These are phyloP conservation scores for Heliconius himera DNA, from an alignment of 1,140 invertebrate genomes.

Conservation along the genomic window DNA sequence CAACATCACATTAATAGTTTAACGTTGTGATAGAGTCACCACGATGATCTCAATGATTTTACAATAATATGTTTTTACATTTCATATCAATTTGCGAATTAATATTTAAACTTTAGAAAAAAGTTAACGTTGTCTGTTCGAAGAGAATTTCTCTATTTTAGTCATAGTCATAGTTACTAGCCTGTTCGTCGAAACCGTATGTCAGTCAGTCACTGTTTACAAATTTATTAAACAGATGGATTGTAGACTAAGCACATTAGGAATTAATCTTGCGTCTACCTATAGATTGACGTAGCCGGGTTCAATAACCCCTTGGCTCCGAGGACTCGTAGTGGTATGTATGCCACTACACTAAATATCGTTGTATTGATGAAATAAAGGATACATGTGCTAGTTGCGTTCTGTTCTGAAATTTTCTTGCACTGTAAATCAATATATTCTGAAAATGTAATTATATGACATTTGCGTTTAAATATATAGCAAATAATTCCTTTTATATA, in stretches of 20 bases:
- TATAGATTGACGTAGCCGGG: constrained; percentile 1
- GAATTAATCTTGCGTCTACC: not conserved
- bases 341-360: not conserved
- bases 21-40: no score
- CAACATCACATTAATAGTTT: no score
- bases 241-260: constrained; percentile 12
- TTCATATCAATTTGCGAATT: not conserved
- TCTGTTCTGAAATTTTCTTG: no score
- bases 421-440: no score
- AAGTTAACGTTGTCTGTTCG: not conserved
- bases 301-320: not conserved
- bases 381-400: no score
- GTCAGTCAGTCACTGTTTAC: constrained; percentile 10
- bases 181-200: not conserved
- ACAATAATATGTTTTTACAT: no score
- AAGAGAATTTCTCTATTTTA: not conserved
- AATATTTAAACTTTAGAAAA: not conserved
- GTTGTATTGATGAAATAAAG: not conserved
- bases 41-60: no score
- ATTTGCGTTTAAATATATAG: no score
- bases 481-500: no score
- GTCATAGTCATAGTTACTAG: no score
- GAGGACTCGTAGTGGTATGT: not conserved
- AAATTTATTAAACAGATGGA: constrained; percentile 5
- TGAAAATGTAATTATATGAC: no score